Evolutionary conservation across 92 coral and sea anemone genomes (phyloP), one percentile per base, ranked within the genome.

Genomic region (Siderastrea siderea): DNA sequence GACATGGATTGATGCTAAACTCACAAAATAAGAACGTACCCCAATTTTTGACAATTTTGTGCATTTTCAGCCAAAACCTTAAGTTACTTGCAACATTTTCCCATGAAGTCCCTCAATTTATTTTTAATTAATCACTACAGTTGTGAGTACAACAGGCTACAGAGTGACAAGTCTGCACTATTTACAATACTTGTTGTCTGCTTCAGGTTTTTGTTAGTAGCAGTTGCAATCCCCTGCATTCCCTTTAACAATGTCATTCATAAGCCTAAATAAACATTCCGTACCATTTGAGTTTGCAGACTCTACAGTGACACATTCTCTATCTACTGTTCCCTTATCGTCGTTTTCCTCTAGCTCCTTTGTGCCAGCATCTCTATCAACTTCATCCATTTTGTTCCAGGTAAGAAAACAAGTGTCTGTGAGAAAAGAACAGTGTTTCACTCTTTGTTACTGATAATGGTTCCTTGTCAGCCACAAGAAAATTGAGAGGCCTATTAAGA

Each of bases 321-420:
- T 68, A 76, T 81, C 64, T n/a, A 81, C 85, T 67, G 66, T 69
- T 51, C 44, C 68, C 15, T 68, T 26, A 26, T 26, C 38, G 38
- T 26, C 38, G 47, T n/a, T 49, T 7, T 81, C 75, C 15, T 66
- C 43, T 4, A 13, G 16, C 55, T 81, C 85, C 16, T 81, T 81
- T 67, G 76, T 81, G 53, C 49, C 61, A 53, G 76, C 85, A 51
- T 81, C 85, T 68, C 85, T 67, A 67, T 81, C 76, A 67, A 81
- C 76, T 54, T 67, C 85, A 51, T 68, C 75, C 85, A 81, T 81
- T 54, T 64, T 66, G 43, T 4, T 51, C 14, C 45, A 47, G 3
- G 15, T 15, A 68, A 1, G 7, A 8, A 8, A 68, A 43, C 3
- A n/a, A 3, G 26, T 10, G 13, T 55, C 12, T 10, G n/a, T 17